Evolutionary conservation across 2,113 vertebrate genomes (phyloP), one percentile per base, ranked within the genome.

Genomic region (Ceyx cyanopectus): DNA sequence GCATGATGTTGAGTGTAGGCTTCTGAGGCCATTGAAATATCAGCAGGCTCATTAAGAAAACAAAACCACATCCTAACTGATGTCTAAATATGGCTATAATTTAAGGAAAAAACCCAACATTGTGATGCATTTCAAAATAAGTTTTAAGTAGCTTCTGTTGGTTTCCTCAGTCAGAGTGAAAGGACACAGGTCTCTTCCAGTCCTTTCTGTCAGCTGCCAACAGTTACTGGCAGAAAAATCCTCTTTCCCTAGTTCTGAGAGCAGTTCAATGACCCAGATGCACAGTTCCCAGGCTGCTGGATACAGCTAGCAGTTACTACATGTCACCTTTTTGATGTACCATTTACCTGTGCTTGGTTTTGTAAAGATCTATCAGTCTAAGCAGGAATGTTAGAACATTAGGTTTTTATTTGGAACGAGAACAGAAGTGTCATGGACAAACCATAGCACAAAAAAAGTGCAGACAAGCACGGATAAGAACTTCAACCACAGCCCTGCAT

Each of bases 1-100:
- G 45, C 5, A 0, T 19, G 41, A 72, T 43, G 46, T 50, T 23
- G 62, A 89, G 53, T 0, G 0, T n/a, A 46, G 30, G 57, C 11
- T 81, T 81, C 81, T 61, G 81, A 57, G 54, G 54, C 58, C 32
- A 17, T 45, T 75, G 51, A 54, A 68, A 84, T 76, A 89, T 79
- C 84, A 74, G 46, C 58, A 63, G 77, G 54, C 46, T 87, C 60
- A 16, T 73, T 82, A 87, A 76, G 56, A 66, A 91, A 81, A 41
- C 26, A 81, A 89, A 94, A n/a, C 30, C 68, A 9, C 21, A 89
- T 75, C 60, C 61, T 32, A 93, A 56, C 29, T 41, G 61, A 41
- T 29, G 60, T 40, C 26, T 62, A 77, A 87, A 90, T 30, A 73
- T 69, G 67, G 50, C 50, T 70, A 26, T 90, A 87, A 85, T 56